phyloP scores from a whole-genome alignment of 2,888 invertebrate species.

The Lasioglossum malachurum region DNA sequence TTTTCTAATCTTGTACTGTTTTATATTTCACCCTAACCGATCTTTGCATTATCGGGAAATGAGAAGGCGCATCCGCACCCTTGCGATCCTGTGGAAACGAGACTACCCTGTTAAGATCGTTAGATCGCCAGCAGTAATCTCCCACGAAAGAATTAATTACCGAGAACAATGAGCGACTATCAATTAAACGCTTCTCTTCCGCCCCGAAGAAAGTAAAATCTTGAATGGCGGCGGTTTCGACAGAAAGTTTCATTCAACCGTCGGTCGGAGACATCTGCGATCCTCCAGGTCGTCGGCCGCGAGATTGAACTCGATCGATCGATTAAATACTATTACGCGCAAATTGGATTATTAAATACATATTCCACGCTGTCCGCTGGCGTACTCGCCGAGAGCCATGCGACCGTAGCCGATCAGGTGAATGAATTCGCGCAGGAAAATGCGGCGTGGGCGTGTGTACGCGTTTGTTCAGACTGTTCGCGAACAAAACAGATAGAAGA shows the following conservation, averaged over 20 bases:
- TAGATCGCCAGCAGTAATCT: not conserved
- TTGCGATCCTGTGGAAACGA: too few relatives aligned
- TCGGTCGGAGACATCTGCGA: not conserved
- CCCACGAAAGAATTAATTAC: not conserved
- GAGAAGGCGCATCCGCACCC: too few relatives aligned
- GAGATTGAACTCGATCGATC: not conserved
- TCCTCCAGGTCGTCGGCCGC: not conserved
- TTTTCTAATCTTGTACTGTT: too few relatives aligned
- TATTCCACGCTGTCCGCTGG: not conserved
- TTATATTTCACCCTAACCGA: too few relatives aligned
- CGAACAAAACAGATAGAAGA: not conserved
- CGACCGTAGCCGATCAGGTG: not conserved
- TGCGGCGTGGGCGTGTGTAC: not conserved
- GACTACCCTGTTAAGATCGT: not conserved
- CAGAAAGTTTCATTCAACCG: not conserved
- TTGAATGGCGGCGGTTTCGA: not conserved
- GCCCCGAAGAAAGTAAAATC: not conserved
- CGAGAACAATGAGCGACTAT: not conserved
- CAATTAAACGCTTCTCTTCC: not conserved
- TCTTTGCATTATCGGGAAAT: too few relatives aligned
- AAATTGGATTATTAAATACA: conserved; percentile 10
- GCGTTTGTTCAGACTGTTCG: not conserved
- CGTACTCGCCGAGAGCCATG: not conserved
- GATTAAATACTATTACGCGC: conserved; percentile 11
- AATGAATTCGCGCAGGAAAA: conserved; percentile 23